These are phyloP conservation scores for Philaethria dido DNA, from an alignment of 2,888 invertebrate species.

Conservation along the genomic window DNA sequence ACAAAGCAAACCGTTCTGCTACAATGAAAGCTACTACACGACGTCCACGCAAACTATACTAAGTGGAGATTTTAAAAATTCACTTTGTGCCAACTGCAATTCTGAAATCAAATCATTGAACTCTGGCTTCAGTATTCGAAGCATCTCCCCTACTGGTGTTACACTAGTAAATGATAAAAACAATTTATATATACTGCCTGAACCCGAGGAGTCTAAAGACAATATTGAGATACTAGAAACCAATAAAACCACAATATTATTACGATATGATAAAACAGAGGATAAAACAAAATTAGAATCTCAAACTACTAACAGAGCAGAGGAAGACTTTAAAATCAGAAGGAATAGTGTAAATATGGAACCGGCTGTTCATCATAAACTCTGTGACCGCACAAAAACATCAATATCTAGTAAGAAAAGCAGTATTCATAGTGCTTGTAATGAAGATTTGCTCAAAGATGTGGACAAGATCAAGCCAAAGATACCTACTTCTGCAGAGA, in stretches of 20 bases:
- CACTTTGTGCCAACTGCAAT: constrained; percentile 85
- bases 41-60: constrained; percentile 86
- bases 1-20: constrained; percentile 79
- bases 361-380: constrained; percentile 84
- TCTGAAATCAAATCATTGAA: constrained; percentile 77
- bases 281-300: constrained; percentile 54
- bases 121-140: constrained; percentile 72
- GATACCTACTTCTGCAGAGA: constrained; percentile 58
- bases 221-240: constrained; percentile 46
- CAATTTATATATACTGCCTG: constrained; percentile 66
- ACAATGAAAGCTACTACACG: constrained; percentile 82
- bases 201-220: constrained; percentile 48
- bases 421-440: constrained; percentile 64
- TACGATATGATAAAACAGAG: constrained; percentile 53
- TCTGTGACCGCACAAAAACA: constrained; percentile 82
- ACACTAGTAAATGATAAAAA: constrained; percentile 67
- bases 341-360: constrained; percentile 66
- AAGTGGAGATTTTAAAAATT: constrained; percentile 77
- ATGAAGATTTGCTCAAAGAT: constrained; percentile 69
- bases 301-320: constrained; percentile 50
- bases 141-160: constrained; percentile 67
- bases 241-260: constrained; percentile 50
- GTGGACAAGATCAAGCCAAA: constrained; percentile 59
- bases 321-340: constrained; percentile 58
- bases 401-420: constrained; percentile 75